These are phyloP conservation scores for Ardeotis arabs DNA, from an alignment of 2,113 vertebrate genomes.

Conservation along the genomic window DNA sequence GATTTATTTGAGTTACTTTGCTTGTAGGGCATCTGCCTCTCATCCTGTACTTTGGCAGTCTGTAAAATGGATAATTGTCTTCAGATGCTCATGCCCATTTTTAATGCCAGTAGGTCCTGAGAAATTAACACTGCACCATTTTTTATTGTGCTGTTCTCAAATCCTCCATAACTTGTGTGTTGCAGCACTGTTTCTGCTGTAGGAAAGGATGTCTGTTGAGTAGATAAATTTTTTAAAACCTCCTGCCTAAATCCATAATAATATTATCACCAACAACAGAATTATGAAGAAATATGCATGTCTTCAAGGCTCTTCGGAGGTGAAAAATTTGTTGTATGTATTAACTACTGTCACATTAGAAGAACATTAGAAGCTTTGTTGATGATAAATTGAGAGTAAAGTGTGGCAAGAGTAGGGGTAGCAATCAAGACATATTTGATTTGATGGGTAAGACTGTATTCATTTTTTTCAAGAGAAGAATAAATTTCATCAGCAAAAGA, in stretches of 20 bases:
- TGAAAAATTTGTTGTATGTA: neutral
- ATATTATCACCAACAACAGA: neutral
- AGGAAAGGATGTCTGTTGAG: neutral
- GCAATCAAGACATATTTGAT: neutral
- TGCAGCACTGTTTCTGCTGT: neutral
- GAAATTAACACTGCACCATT: neutral
- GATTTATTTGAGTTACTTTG: neutral
- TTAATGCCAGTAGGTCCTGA: neutral
- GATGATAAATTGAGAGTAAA: neutral
- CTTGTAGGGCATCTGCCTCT: neutral
- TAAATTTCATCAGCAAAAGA: neutral
- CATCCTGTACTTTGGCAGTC: neutral
- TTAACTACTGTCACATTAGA: neutral
- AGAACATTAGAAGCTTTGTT: neutral
- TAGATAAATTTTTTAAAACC: neutral
- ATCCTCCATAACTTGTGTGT: neutral
- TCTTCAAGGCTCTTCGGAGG: neutral
- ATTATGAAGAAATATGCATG: neutral
- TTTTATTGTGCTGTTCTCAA: neutral
- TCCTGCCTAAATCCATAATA: neutral
- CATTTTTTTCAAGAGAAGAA: neutral
- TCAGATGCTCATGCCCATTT: neutral
- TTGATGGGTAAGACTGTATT: neutral
- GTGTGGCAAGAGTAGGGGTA: neutral
- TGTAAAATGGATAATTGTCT: neutral